Evolutionary conservation across 1,140 invertebrate genomes (phyloP), one percentile per base, ranked within the genome.

Genomic region (Zaprionus camerounensis): DNA sequence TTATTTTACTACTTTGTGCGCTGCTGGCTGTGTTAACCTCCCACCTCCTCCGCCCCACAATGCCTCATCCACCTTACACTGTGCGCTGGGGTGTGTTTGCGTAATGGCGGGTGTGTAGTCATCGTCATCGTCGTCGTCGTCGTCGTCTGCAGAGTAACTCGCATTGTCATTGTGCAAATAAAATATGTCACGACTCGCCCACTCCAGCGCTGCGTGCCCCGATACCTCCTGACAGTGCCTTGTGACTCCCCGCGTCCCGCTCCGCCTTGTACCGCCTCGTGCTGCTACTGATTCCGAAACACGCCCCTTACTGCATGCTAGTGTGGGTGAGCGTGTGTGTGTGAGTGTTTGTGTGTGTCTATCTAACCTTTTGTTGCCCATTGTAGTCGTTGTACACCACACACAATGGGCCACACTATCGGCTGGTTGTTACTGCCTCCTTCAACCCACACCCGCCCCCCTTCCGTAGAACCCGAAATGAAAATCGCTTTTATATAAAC

Each of bases 131-230:
- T 63, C 61, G 38, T 44, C 38, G 57, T 62, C 57, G 70, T 62
- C 55, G 55, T 49, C 63, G 55, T 58, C 67, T 75, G 71, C 51
- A 81, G 76, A 90, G 84, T 84, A 85, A 90, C 84, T 88, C 84
- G 84, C 83, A 90, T 88, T 90, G 85, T 90, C 85, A 90, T 90
- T 91, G 90, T 90, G 90, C 85, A 91, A 91, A 91, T 90, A 91
- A 91, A 91, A 91, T 91, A 91, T 91, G 90, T 91, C 90, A 91
- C 90, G 90, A 90, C 81, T 91, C 70, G 63, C 87, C 85, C 85
- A 90, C 70, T 71, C 85, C 76, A 31, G 46, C 22, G 17, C 63
- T 58, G 44, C 62, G 51, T 56, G 57, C 44, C 34, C 64, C 38
- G 55, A 31, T 26, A 26, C 24, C 67, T 41, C n/a, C 67, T 57